Evolutionary conservation across 2,888 invertebrate species (phyloP), one percentile per base, ranked within the genome.

Genomic region (Operophtera brumata): DNA sequence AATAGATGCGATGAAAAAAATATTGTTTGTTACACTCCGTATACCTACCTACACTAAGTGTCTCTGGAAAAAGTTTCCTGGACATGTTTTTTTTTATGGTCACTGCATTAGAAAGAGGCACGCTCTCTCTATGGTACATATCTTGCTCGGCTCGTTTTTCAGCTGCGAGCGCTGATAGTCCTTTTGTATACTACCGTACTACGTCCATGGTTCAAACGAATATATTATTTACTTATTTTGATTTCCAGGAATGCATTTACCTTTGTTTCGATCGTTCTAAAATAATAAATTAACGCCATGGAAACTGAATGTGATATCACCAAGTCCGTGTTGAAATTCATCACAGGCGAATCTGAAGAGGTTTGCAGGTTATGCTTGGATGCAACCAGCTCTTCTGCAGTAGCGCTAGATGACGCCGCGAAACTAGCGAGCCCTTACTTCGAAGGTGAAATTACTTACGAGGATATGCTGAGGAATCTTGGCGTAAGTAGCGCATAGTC

Each of bases 291-390:
- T 20, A 20, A 20, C 20, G 20, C 20, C 20, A 82, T 82, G 80
- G 61, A 62, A 47, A 20, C 47, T 8, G 58, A 70, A 5, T 39
- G 48, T 25, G 51, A 65, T 12, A 54, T 66, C 13, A 64, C 59
- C 9, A 60, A 69, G 47, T 63, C 75, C 7, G 82, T 72, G 1
- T 48, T 84, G n/a, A 80, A 76, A 57, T 87, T 71, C 47, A 42
- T 87, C 3, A 67, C 77, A 9, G 78, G 78, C 4, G 77, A 80
- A 47, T 67, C 70, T 13, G 72, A 73, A 41, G 67, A 77, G 25
- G 60, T 87, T 66, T 88, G 88, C 64, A 86, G 87, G 79, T 80
- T 88, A 77, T 88, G 88, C 79, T 82, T 86, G 57, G 65, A 69
- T 57, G 57, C 65, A 1, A 80, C 78, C 0, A 67, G 73, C 14